Evolutionary conservation across 2,797 vertebrate genomes (phyloP).

Genomic region (Galagoides demidoff): DNA sequence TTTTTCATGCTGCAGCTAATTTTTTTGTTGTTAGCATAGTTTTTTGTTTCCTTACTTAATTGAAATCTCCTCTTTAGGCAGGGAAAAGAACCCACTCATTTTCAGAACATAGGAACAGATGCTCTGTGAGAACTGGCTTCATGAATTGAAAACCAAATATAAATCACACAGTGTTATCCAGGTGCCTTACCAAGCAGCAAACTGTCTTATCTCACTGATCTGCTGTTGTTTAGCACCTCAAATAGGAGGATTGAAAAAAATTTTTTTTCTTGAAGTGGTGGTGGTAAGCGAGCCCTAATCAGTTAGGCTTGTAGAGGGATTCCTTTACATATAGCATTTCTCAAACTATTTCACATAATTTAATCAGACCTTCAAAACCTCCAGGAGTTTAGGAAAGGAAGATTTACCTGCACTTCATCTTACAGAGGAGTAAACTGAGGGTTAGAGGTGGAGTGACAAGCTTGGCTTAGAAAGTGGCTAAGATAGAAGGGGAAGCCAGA

Average conservation of each 20-base stretch:
- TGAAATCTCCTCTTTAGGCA: conserved; percentile 32
- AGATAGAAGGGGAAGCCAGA: neutral
- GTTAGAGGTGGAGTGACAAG: neutral
- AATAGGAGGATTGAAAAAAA: neutral
- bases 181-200: neutral
- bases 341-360: neutral
- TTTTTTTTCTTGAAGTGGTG: neutral
- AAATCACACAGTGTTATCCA: neutral
- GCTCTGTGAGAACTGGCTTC: conserved; percentile 14
- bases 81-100: neutral
- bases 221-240: neutral
- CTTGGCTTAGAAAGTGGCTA: neutral
- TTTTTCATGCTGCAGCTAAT: neutral
- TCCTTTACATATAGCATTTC: neutral
- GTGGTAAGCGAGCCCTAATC: neutral
- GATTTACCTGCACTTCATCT: neutral
- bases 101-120: neutral
- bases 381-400: neutral
- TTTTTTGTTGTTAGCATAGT: neutral
- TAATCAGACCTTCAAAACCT: neutral
- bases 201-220: neutral
- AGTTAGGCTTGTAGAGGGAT: neutral
- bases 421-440: neutral
- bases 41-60: neutral
- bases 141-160: neutral